Conservation (phyloP, 2,113 vertebrate genomes). For the Zingel zingel region DNA sequence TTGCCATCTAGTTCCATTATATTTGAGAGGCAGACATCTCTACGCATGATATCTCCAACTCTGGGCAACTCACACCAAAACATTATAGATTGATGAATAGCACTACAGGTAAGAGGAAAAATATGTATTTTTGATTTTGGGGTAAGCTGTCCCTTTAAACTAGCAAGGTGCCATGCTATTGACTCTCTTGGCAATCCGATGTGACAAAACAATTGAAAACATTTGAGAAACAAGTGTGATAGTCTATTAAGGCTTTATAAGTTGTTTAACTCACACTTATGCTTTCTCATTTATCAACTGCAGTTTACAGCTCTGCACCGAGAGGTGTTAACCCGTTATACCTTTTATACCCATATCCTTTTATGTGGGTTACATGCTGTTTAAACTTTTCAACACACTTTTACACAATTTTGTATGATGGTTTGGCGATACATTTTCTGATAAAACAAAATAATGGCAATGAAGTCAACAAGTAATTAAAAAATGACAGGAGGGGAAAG, state of each 20-base stretch:
- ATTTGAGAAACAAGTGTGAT: neutral
- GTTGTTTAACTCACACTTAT: neutral
- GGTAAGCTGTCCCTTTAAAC: neutral
- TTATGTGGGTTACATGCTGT: neutral
- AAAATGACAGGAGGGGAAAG: neutral
- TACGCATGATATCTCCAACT: too few relatives aligned
- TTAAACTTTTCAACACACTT: neutral
- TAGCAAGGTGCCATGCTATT: neutral
- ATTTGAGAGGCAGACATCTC: too few relatives aligned
- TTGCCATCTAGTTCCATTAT: too few relatives aligned
- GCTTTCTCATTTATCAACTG: neutral
- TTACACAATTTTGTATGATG: neutral
- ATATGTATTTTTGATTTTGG: too few relatives aligned
- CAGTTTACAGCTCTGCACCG: neutral
- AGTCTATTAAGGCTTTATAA: neutral
- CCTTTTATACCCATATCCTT: neutral
- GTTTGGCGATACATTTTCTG: neutral
- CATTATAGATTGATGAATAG: too few relatives aligned
- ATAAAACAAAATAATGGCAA: conserved; percentile 1
- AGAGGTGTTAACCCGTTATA: neutral
- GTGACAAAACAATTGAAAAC: neutral
- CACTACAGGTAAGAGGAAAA: too few relatives aligned
- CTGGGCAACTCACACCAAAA: too few relatives aligned
- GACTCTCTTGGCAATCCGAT: neutral
- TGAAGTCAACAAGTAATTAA: conserved; percentile 3